Evolutionary conservation across 2,797 vertebrate genomes (phyloP).

Genomic region (Ataeniobius toweri): DNA sequence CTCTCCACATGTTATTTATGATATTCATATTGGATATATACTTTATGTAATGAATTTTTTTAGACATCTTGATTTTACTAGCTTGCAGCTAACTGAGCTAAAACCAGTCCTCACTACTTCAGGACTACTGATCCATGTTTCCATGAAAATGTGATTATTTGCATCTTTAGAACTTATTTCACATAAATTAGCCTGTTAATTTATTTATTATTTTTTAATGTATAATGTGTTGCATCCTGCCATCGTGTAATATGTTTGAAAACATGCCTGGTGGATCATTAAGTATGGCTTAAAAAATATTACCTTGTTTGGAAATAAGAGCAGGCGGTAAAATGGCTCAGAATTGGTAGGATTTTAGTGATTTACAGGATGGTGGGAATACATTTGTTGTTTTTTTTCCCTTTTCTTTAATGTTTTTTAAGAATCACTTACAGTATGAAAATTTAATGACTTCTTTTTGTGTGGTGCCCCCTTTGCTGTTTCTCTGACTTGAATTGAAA

Average conservation of each 20-base stretch:
- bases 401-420: not conserved
- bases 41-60: not conserved
- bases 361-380: not conserved
- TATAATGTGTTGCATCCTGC: not conserved
- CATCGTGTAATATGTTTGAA: not conserved
- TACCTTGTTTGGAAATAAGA: not conserved
- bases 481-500: constrained; percentile 58
- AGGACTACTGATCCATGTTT: not conserved
- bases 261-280: not conserved
- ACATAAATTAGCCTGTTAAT: not conserved
- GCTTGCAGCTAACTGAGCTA: not conserved
- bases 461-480: constrained; percentile 37
- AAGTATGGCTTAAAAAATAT: not conserved
- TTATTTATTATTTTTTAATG: not conserved
- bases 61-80: not conserved
- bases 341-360: not conserved
- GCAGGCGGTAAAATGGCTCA: not conserved
- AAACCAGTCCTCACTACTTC: not conserved
- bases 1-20: too few relatives aligned
- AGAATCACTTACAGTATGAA: constrained; percentile 46
- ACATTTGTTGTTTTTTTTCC: not conserved
- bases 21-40: not conserved
- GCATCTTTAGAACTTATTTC: not conserved
- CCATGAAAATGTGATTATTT: not conserved
- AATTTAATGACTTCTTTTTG: constrained; percentile 62